phyloP scores from a whole-genome alignment of 2,113 vertebrate genomes.

The Bambusicola thoracicus region DNA sequence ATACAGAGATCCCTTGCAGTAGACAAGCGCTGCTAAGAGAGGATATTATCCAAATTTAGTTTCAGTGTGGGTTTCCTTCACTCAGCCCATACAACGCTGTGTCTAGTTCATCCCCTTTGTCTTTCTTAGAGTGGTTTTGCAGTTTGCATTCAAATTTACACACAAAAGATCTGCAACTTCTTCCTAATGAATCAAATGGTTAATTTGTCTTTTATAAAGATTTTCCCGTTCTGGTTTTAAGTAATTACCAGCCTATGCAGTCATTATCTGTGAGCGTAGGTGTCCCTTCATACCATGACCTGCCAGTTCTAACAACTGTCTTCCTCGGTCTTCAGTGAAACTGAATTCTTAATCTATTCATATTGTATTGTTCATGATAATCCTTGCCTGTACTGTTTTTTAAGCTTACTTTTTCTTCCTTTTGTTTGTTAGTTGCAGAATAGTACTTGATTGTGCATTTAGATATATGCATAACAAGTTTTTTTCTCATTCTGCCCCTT shows the following conservation, averaged over 20 bases:
- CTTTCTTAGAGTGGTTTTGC: not conserved
- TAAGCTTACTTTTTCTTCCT: slow-evolving; percentile 47
- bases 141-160: not conserved
- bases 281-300: slow-evolving; percentile 38
- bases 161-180: not conserved
- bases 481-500: slow-evolving; percentile 8
- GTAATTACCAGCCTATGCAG: slow-evolving; percentile 55
- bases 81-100: rapidly evolving
- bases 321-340: slow-evolving; percentile 33
- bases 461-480: not conserved
- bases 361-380: slow-evolving; percentile 21
- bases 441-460: slow-evolving; percentile 29
- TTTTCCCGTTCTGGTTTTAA: slow-evolving; percentile 60
- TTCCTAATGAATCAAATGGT: slow-evolving; percentile 45
- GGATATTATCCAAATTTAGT: not conserved
- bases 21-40: not conserved
- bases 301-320: slow-evolving; percentile 45
- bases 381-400: slow-evolving; percentile 29
- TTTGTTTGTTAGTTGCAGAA: slow-evolving; percentile 47
- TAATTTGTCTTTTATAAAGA: slow-evolving; percentile 55
- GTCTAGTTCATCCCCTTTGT: not conserved
- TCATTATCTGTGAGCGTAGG: slow-evolving; percentile 42
- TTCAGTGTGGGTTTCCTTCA: not conserved
- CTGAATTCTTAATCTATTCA: slow-evolving; percentile 50
- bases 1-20: not conserved